phyloP scores from a whole-genome alignment of 1,140 invertebrate genomes.

The Ostrea edulis region DNA sequence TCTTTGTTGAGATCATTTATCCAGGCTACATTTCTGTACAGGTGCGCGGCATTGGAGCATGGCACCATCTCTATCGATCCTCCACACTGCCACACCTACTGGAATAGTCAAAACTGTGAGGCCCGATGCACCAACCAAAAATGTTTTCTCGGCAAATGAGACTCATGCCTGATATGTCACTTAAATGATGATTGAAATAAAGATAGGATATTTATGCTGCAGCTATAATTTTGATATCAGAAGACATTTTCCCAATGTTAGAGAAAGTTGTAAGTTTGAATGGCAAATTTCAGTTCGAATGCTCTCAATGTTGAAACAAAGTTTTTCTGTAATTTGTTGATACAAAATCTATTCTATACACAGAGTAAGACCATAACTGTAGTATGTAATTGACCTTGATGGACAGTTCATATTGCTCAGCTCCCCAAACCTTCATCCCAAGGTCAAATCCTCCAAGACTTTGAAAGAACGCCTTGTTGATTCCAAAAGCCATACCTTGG shows the following conservation, averaged over 20 bases:
- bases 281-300: no score
- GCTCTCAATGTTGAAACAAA: no score
- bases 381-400: constrained; percentile 81
- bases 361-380: no score
- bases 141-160: no score
- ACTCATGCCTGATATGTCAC: no score
- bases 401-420: constrained; percentile 97
- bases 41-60: constrained; percentile 55
- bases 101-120: neutral
- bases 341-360: no score
- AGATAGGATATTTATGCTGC: no score
- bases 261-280: no score
- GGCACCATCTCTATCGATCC: constrained; percentile 46
- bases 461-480: constrained; percentile 38
- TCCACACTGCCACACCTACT: constrained; percentile 40
- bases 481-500: constrained; percentile 36
- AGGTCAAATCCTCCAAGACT: constrained; percentile 85
- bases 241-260: no score
- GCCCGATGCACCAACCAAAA: neutral
- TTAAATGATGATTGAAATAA: no score
- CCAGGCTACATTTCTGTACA: constrained; percentile 41
- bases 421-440: constrained; percentile 89
- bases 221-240: no score
- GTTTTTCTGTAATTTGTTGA: no score
- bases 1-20: constrained; percentile 17